Conservation (phyloP, 1,140 invertebrate species). For the Batillaria attramentaria region DNA sequence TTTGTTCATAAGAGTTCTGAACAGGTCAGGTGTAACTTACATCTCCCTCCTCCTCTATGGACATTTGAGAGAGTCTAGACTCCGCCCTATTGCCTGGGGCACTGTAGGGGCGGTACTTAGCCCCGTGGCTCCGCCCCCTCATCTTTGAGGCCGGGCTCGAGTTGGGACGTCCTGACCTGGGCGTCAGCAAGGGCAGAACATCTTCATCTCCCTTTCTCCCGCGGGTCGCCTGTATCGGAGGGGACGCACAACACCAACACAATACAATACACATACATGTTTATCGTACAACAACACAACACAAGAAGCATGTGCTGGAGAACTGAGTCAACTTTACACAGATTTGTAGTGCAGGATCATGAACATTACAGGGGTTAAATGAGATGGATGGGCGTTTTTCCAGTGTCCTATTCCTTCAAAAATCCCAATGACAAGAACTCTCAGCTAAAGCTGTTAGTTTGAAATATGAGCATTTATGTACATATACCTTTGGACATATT, state of each 20-base stretch:
- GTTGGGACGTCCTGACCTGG: conserved; percentile 47
- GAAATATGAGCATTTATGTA: no score
- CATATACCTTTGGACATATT: no score
- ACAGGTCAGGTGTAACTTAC: conserved; percentile 37
- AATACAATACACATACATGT: not conserved
- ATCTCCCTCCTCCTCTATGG: conserved; percentile 41
- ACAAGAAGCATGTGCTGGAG: no score
- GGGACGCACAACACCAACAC: not conserved
- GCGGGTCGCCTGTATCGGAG: conserved; percentile 50
- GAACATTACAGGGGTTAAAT: no score
- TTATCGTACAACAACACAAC: no score
- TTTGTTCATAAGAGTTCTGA: not conserved
- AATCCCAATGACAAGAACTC: no score
- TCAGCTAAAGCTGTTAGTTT: no score
- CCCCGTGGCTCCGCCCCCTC: conserved; percentile 12
- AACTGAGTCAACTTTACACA: no score
- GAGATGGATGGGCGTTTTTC: no score
- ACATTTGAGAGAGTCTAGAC: conserved; percentile 19
- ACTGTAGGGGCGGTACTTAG: conserved; percentile 54
- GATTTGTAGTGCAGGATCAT: no score
- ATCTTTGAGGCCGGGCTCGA: conserved; percentile 39
- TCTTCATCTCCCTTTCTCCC: conserved; percentile 63
- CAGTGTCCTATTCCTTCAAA: no score
- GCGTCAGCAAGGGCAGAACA: conserved; percentile 63
- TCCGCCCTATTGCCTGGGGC: conserved; percentile 41